Percentiles rank a stretch among this genome's conserved stretches.
These are phyloP conservation scores for Piscicola geometra DNA, from an alignment of 2,888 invertebrate species.

Conservation along the genomic window DNA sequence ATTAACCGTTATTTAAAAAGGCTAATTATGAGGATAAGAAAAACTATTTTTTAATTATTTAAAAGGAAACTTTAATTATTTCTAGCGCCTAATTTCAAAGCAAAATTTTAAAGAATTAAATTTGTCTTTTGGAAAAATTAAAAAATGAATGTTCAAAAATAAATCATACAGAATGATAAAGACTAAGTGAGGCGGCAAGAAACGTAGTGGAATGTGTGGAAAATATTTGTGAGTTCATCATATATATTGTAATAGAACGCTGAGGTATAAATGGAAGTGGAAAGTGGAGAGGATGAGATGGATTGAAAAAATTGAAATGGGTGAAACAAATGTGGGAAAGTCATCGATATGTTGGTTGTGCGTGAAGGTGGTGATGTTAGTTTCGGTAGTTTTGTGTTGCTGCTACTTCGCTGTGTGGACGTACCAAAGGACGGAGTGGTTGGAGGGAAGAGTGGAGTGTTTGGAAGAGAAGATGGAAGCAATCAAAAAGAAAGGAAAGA, in stretches of 20 bases:
- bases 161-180: no score
- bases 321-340: not conserved
- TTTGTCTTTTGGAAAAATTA: no score
- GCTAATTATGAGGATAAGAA: no score
- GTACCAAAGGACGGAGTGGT: slow-evolving; percentile 1
- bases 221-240: not conserved
- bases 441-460: slow-evolving; percentile 4
- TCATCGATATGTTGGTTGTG: not conserved
- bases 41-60: no score
- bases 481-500: not conserved
- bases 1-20: no score
- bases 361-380: not conserved
- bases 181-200: no score
- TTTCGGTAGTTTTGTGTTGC: not conserved
- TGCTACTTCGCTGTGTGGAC: not conserved
- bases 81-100: no score
- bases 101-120: no score
- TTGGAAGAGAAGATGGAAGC: not conserved
- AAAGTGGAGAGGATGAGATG: not conserved
- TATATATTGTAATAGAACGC: not conserved
- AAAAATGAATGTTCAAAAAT: no score
- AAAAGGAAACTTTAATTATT: no score
- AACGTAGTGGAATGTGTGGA: no score
- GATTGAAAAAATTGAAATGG: not conserved
- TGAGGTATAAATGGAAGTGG: not conserved